Evolutionary conservation across 2,113 vertebrate genomes (phyloP).

Genomic region (Channa maculata): DNA sequence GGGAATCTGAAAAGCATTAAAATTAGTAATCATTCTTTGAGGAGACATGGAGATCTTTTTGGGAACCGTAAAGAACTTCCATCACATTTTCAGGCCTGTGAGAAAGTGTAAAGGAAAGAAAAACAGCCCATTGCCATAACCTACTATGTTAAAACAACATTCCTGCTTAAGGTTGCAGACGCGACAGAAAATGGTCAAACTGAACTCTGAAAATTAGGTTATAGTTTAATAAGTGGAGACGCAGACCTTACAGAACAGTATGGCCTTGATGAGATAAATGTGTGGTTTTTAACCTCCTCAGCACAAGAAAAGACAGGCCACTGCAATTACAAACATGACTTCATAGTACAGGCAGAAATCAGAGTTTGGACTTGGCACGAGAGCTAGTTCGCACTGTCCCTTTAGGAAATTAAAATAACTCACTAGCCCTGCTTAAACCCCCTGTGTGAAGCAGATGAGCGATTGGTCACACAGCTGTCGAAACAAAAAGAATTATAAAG

Average conservation of each 20-base stretch:
- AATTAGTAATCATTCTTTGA: conserved; percentile 53
- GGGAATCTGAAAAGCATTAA: conserved; percentile 28
- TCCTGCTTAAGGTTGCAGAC: conserved; percentile 37
- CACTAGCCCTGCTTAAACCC: conserved; percentile 1
- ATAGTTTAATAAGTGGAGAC: conserved; percentile 50
- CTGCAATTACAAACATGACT: conserved; percentile 59
- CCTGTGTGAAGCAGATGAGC: conserved; percentile 2
- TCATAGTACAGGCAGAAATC: conserved; percentile 45
- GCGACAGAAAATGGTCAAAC: conserved; percentile 54
- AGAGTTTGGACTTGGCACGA: conserved; percentile 21
- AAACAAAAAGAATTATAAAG: conserved; percentile 5
- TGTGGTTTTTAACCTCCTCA: conserved; percentile 35
- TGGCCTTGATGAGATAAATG: conserved; percentile 34
- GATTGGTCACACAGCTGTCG: conserved; percentile 13
- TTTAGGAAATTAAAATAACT: conserved; percentile 32
- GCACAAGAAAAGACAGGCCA: conserved; percentile 1
- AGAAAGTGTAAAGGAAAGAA: conserved; percentile 28
- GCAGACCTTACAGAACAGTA: conserved; percentile 15
- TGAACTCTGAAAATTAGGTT: conserved; percentile 61
- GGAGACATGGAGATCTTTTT: conserved; percentile 49
- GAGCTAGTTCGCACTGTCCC: conserved; percentile 1
- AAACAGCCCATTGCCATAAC: conserved; percentile 23
- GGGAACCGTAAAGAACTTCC: conserved; percentile 49
- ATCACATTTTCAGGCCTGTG: conserved; percentile 28
- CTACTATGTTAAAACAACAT: conserved; percentile 33